Evolutionary conservation across 2,888 invertebrate species (phyloP).

Genomic region (Helobdella robusta): DNA sequence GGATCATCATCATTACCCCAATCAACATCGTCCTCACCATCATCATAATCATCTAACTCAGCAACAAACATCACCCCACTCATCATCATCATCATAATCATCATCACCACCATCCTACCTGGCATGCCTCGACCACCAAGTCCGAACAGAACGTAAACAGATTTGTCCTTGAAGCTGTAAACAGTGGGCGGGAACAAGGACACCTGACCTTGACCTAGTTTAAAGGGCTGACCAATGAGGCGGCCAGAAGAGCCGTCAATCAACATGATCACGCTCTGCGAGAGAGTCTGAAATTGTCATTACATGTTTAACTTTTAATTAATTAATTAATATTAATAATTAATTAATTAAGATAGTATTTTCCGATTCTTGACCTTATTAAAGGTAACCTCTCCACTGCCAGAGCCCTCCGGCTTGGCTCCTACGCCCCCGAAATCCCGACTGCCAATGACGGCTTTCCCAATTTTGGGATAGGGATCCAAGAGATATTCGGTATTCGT

Average conservation of each 20-base stretch:
- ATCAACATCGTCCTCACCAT: neutral
- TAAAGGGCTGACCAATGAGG: slow-evolving; percentile 40
- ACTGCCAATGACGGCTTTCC: too few relatives aligned
- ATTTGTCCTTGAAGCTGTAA: slow-evolving; percentile 38
- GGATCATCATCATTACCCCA: neutral
- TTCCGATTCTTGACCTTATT: neutral
- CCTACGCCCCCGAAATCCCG: too few relatives aligned
- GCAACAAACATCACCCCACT: neutral
- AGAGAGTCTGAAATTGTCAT: neutral
- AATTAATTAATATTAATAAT: neutral
- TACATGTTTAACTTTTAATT: neutral
- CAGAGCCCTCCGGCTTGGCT: too few relatives aligned
- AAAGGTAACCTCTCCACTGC: neutral
- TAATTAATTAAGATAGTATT: slow-evolving; percentile 32
- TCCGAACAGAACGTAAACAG: slow-evolving; percentile 44
- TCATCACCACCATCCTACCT: slow-evolving; percentile 41
- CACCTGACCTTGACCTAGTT: slow-evolving; percentile 41
- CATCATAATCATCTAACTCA: neutral
- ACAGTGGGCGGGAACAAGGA: slow-evolving; percentile 45
- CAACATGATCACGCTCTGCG: slow-evolving; percentile 36
- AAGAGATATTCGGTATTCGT: slow-evolving; percentile 30
- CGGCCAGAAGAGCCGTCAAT: slow-evolving; percentile 43
- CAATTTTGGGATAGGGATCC: too few relatives aligned
- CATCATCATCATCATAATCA: neutral
- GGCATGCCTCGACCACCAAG: slow-evolving; percentile 46